phyloP scores from a whole-genome alignment of 2,888 invertebrate species.

The Limnephilus marmoratus region DNA sequence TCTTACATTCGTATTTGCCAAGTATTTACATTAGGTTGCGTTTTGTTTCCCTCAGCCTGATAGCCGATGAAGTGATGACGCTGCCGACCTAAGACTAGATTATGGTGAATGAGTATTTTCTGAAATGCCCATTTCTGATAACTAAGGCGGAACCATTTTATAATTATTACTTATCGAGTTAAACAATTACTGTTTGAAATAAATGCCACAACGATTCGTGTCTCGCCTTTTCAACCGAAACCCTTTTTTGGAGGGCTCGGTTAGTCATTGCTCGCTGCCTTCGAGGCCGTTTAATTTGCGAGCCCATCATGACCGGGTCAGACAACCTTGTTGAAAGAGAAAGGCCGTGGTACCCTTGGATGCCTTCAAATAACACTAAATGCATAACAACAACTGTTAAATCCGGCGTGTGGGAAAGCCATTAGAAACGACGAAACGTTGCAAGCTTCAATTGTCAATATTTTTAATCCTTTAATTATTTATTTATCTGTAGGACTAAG shows the following conservation, averaged over 20 bases:
- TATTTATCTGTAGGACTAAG: background rate
- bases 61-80: background rate
- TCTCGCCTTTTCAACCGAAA: background rate
- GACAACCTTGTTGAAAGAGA: background rate
- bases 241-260: background rate
- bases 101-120: background rate
- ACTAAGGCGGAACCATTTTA: background rate
- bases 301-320: background rate
- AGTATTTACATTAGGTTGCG: no score
- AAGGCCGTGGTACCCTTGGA: background rate
- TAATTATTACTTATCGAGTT: no score
- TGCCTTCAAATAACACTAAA: background rate
- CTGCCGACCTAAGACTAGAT: background rate
- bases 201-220: background rate
- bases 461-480: background rate
- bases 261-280: background rate
- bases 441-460: background rate
- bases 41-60: background rate
- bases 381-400: background rate
- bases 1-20: no score
- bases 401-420: background rate
- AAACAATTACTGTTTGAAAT: background rate
- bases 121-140: background rate
- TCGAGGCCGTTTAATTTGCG: background rate
- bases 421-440: background rate